Conservation (phyloP, 2,797 vertebrate genomes). For the Yasuhikotakia modesta region DNA sequence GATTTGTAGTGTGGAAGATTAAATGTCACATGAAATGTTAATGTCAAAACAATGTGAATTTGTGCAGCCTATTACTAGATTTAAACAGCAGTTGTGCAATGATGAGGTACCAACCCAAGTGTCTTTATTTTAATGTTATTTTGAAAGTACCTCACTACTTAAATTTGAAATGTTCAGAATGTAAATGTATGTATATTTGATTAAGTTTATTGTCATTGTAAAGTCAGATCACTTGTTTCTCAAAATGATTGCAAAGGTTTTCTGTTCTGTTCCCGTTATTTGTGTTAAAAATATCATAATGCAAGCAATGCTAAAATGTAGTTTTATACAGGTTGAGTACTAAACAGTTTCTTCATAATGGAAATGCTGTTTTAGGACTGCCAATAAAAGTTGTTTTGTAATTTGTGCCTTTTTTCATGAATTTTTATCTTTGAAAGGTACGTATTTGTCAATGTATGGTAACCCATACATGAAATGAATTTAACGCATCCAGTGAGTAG, state of each 20-base stretch:
- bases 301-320: conserved; percentile 12
- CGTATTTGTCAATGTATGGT: too few relatives aligned
- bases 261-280: too few relatives aligned
- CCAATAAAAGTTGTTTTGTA: conserved; percentile 59
- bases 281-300: conserved; percentile 7
- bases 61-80: background rate
- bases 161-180: background rate
- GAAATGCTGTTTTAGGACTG: conserved; percentile 11
- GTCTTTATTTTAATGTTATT: background rate
- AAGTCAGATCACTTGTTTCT: background rate
- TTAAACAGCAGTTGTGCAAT: background rate
- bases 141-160: background rate
- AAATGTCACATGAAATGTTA: background rate
- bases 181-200: background rate
- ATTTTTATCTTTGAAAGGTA: too few relatives aligned
- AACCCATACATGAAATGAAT: too few relatives aligned
- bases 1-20: background rate
- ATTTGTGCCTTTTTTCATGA: background rate
- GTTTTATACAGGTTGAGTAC: too few relatives aligned
- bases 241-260: conserved; percentile 1
- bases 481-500: too few relatives aligned
- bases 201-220: background rate
- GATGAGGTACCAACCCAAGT: background rate
- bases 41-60: background rate
- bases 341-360: conserved; percentile 29